Percentiles rank a stretch among this genome's conserved stretches.
These are phyloP conservation scores for Capromys pilorides DNA, from an alignment of 2,797 vertebrate species.

Conservation along the genomic window DNA sequence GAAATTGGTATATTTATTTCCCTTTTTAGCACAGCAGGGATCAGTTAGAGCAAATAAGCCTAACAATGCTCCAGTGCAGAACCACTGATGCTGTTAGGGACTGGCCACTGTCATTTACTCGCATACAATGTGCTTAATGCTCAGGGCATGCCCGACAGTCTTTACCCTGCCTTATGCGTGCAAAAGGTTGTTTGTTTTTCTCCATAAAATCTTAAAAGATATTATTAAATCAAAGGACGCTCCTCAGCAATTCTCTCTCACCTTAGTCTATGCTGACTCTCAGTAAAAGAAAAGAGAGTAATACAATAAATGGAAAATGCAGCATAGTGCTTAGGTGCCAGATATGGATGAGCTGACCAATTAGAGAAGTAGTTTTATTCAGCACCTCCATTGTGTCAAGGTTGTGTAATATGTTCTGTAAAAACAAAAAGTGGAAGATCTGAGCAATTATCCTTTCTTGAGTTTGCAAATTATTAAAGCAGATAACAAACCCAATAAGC, in stretches of 20 bases:
- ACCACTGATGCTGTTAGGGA: neutral
- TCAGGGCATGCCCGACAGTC: neutral
- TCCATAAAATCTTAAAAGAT: neutral
- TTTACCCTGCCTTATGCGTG: slow-evolving; percentile 4
- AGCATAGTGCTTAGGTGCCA: neutral
- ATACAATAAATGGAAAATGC: neutral
- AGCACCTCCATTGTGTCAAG: neutral
- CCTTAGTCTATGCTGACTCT: neutral
- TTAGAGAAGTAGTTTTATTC: neutral
- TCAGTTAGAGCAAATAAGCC: slow-evolving; percentile 66
- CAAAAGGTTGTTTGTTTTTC: slow-evolving; percentile 1
- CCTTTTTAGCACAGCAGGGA: slow-evolving; percentile 73
- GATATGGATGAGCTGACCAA: neutral
- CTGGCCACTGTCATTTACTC: slow-evolving; percentile 33
- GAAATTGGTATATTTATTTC: slow-evolving; percentile 72
- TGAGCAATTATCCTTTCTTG: neutral
- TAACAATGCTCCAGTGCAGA: neutral
- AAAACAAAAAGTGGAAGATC: neutral
- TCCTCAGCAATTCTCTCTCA: slow-evolving; percentile 23
- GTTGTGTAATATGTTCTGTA: slow-evolving; percentile 6
- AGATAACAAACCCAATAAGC: neutral
- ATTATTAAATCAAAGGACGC: neutral
- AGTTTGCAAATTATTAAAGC: neutral
- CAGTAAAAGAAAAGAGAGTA: neutral
- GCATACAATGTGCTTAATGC: neutral